Evolutionary conservation across 2,888 invertebrate species (phyloP).

Genomic region (Ferdinandea cuprea): DNA sequence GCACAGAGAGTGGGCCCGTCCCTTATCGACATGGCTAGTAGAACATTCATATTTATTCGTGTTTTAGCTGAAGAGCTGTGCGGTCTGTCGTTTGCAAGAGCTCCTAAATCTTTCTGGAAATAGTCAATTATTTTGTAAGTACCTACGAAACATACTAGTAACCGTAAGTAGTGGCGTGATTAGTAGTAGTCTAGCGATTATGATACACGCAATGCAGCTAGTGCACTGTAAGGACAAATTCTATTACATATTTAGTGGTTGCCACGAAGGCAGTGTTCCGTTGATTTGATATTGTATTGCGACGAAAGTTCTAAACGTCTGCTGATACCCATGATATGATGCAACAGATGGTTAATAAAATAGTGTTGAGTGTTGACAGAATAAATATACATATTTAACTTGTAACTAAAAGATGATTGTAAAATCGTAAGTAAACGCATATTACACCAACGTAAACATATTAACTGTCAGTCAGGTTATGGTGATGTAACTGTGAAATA

Average conservation of each 20-base stretch:
- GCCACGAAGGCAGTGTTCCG: conserved; percentile 29
- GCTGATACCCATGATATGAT: conserved; percentile 14
- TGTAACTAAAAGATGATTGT: conserved; percentile 3
- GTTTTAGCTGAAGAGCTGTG: conserved; percentile 52
- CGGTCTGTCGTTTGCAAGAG: conserved; percentile 27
- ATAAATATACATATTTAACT: neutral
- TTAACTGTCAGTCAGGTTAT: neutral
- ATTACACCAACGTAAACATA: neutral
- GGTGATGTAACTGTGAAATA: conserved; percentile 23
- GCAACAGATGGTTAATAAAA: neutral
- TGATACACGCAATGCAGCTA: neutral
- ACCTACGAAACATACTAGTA: too few species aligned
- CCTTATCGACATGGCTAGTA: conserved; percentile 64
- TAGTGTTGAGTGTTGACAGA: neutral
- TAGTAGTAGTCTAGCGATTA: neutral
- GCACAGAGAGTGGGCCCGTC: conserved; percentile 56
- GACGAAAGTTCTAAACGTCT: neutral
- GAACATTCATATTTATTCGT: conserved; percentile 60
- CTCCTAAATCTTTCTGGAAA: conserved; percentile 1
- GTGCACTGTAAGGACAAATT: neutral
- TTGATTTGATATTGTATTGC: neutral
- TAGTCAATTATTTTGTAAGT: conserved; percentile 22
- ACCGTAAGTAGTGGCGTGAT: too few species aligned
- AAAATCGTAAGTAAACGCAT: neutral
- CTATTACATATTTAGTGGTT: conserved; percentile 16